A percentile compares a stretch with the other conserved stretches of the same genome.
Evolutionary conservation across 2,888 invertebrate genomes (phyloP).

Genomic region (Lithophane socia): DNA sequence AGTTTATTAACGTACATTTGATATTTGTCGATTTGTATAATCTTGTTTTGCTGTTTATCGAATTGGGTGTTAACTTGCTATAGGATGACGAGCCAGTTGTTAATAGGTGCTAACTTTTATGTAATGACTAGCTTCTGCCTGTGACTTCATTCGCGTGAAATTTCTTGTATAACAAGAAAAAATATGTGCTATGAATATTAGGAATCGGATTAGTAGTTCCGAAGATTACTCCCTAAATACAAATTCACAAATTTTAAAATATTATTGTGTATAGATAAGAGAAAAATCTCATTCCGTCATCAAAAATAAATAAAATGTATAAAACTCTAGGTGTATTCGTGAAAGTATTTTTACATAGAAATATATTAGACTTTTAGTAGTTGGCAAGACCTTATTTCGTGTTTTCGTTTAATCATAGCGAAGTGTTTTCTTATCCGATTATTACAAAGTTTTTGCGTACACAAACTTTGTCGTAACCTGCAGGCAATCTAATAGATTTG

Average conservation of each 20-base stretch:
- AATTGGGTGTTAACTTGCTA: background rate
- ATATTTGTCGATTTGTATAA: background rate
- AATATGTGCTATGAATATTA: too few relatives aligned
- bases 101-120: background rate
- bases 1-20: background rate
- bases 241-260: too few relatives aligned
- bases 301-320: background rate
- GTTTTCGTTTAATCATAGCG: background rate
- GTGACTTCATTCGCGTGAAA: too few relatives aligned
- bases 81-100: background rate
- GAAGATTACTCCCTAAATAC: too few relatives aligned
- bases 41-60: background rate
- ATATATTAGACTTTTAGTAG: background rate
- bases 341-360: background rate
- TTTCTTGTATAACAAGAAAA: too few relatives aligned
- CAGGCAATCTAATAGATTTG: background rate
- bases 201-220: too few relatives aligned
- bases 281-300: background rate
- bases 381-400: background rate
- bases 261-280: too few relatives aligned
- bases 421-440: constrained; percentile 28
- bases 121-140: too few relatives aligned
- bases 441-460: constrained; percentile 2
- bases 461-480: background rate
- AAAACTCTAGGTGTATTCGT: background rate